Base-by-base conservation (phyloP, 1,140 invertebrate genomes). In the Drosophila albomicans region DNA sequence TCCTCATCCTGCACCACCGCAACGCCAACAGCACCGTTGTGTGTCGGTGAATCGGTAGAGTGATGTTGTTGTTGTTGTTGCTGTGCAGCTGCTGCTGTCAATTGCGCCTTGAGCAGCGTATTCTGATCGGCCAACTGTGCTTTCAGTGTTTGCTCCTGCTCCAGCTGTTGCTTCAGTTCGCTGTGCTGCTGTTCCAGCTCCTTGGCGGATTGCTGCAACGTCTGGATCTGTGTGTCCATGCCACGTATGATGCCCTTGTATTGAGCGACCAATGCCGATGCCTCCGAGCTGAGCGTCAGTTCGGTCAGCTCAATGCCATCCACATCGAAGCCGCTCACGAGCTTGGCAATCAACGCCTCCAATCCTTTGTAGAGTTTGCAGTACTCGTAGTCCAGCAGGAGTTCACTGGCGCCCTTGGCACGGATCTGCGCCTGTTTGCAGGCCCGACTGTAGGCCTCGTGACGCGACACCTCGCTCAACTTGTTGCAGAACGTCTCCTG, bases 381-480 rank as follows among this genome's bases (percentile, higher is more conserved):
- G 93, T 99, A 99, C 93, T 99, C 97, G 93, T 98, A 98, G 93
- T 99, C 99, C 58, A 99, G 94, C 25, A 99, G 93, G 15, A 99
- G 94, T 77, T 99, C 97, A 8, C 93, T 93, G 5, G 97, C 93
- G 73, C 95, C 93, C 91, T 96, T 96, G 10, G 95, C 96, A 38
- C 95, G 94, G 3, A 98, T 94, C 92, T 99, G 98, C 1, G 99
- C 98, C 91, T 98, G 97, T 93, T 99, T 99, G 1, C 97, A 95
- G 30, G 98, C 97, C 91, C 95, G 95, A 32, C 96, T 97, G 93
- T 99, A 99, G 32, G 95, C 94, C 93, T 99, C 98, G 87, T 98
- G 97, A 66, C 96, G 96, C 0, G 96, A 95, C 43, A 99, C 96
- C 71, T 97, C 96, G 54, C 95, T 95, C 54, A 99, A 94, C 90